A percentile compares a stretch with the other conserved stretches of the same genome.
phyloP scores from a whole-genome alignment of 1,140 invertebrate species.

The Tetramorium parvispinum region DNA sequence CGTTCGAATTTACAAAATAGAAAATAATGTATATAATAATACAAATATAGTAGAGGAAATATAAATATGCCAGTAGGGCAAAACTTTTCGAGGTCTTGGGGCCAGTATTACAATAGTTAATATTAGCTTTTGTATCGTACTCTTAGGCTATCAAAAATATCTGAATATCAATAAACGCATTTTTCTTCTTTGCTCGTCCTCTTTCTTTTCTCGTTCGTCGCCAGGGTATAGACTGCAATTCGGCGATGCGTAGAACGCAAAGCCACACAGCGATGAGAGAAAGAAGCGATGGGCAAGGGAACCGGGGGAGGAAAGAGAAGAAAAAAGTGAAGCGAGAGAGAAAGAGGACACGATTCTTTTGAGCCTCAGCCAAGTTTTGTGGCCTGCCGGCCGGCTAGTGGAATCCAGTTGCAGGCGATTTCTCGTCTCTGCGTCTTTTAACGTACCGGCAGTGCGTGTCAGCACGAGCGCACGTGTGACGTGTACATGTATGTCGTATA shows the following conservation, averaged over 20 bases:
- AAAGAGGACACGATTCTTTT: slow-evolving; percentile 69
- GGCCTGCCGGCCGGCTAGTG: slow-evolving; percentile 71
- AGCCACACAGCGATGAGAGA: background rate
- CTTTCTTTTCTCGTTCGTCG: background rate
- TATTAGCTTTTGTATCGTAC: background rate
- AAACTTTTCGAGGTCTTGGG: background rate
- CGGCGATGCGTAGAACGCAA: slow-evolving; percentile 45
- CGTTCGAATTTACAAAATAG: background rate
- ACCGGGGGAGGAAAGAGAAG: background rate
- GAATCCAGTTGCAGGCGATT: slow-evolving; percentile 75
- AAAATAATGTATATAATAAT: background rate
- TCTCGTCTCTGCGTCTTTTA: slow-evolving; percentile 74
- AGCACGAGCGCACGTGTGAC: background rate
- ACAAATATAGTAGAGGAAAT: background rate
- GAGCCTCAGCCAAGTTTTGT: slow-evolving; percentile 74
- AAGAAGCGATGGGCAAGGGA: slow-evolving; percentile 10
- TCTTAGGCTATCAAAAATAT: background rate
- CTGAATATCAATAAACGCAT: background rate
- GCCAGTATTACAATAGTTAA: background rate
- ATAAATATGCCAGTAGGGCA: background rate
- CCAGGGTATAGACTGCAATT: slow-evolving; percentile 11
- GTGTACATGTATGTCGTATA: background rate
- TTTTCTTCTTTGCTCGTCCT: background rate
- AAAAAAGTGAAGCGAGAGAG: background rate
- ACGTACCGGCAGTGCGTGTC: slow-evolving; percentile 59